A percentile compares a stretch with the other conserved stretches of the same genome.
Evolutionary conservation across 2,888 invertebrate genomes (phyloP).

Genomic region (Furcula furcula): DNA sequence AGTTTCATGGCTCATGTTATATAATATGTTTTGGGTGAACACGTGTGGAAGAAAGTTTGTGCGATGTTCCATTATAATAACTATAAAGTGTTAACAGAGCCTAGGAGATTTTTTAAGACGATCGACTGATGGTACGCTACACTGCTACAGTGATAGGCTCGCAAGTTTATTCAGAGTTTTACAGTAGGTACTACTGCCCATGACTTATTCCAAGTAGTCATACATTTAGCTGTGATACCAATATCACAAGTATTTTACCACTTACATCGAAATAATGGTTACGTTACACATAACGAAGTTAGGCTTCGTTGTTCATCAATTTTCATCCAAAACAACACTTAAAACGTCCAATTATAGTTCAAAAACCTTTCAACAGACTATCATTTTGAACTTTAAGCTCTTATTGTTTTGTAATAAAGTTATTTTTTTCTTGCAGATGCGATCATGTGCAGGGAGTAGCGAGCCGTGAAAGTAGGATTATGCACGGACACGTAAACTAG

Average conservation of each 20-base stretch:
- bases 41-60: neutral
- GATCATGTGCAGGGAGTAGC: constrained; percentile 40
- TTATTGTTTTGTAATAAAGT: constrained; percentile 23
- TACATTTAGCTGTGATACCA: no score
- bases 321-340: constrained; percentile 8
- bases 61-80: neutral
- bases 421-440: constrained; percentile 52
- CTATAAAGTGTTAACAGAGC: no score
- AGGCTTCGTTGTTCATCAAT: no score
- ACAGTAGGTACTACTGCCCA: no score
- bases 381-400: constrained; percentile 10
- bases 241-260: no score
- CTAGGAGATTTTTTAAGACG: no score
- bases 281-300: no score
- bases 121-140: no score
- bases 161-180: no score
- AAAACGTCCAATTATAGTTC: constrained; percentile 5
- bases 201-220: no score
- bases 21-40: neutral
- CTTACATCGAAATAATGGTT: no score
- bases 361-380: neutral
- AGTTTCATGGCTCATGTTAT: neutral
- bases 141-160: no score
- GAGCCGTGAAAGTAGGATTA: constrained; percentile 57
- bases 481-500: constrained; percentile 62